Conservation (phyloP, 2,113 vertebrate genomes). For the Rhinichthys klamathensis region DNA sequence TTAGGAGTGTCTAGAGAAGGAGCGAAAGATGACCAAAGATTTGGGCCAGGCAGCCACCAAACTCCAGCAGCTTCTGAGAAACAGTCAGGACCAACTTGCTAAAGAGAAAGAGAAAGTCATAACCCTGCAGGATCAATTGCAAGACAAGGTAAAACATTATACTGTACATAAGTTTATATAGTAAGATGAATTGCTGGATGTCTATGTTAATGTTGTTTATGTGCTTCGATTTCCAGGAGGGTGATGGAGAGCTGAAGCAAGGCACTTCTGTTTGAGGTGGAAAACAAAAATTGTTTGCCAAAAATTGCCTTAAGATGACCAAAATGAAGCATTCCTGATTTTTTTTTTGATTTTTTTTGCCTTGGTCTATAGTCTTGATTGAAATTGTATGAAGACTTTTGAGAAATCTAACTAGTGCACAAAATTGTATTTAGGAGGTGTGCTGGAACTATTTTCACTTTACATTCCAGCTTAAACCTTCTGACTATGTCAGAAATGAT, state of each 20-base stretch:
- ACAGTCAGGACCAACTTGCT: constrained; percentile 85
- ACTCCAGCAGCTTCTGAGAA: constrained; percentile 89
- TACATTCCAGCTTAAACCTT: constrained; percentile 70
- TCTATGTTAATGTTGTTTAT: not conserved
- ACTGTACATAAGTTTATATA: too few species aligned
- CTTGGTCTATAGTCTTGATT: constrained; percentile 66
- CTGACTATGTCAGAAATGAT: constrained; percentile 75
- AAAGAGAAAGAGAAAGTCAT: constrained; percentile 85
- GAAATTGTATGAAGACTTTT: constrained; percentile 63
- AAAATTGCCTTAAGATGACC: constrained; percentile 78
- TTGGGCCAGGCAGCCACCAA: constrained; percentile 87
- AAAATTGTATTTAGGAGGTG: constrained; percentile 44
- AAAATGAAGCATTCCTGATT: constrained; percentile 78
- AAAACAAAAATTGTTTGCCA: constrained; percentile 70
- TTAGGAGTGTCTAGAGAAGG: constrained; percentile 91
- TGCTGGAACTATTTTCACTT: constrained; percentile 27
- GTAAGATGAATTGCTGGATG: not conserved
- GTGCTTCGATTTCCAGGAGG: constrained; percentile 63
- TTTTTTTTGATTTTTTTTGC: constrained; percentile 53
- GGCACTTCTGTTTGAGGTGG: constrained; percentile 76
- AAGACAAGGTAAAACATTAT: constrained; percentile 73
- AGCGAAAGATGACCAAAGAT: constrained; percentile 90
- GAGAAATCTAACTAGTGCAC: constrained; percentile 57
- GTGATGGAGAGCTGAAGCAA: constrained; percentile 73
- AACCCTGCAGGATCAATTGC: constrained; percentile 83